phyloP scores from a whole-genome alignment of 2,113 vertebrate genomes.

The Hemiprocne comata region DNA sequence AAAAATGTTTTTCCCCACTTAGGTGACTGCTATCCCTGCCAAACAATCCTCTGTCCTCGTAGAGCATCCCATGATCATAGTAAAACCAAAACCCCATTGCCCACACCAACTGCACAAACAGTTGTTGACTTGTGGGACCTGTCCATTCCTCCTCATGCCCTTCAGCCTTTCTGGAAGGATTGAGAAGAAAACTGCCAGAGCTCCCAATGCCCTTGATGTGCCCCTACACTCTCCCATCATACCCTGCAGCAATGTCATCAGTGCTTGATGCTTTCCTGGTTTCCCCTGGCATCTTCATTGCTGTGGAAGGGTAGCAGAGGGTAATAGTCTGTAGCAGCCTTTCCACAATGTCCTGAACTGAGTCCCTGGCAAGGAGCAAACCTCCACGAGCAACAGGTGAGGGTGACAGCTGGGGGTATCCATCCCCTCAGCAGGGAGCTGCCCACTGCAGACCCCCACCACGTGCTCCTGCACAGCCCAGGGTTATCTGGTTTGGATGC shows the following conservation, averaged over 20 bases:
- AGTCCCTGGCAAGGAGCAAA: background rate
- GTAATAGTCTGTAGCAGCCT: background rate
- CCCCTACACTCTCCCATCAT: accelerated
- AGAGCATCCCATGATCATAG: accelerated
- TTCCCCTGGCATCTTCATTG: accelerated
- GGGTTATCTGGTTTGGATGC: background rate
- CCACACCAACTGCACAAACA: too few species aligned
- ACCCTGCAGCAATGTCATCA: background rate
- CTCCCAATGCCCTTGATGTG: background rate
- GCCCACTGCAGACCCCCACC: background rate
- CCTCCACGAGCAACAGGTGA: background rate
- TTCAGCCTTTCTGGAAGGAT: background rate
- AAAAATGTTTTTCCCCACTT: background rate
- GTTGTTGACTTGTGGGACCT: background rate
- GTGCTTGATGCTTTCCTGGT: background rate
- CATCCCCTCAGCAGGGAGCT: background rate
- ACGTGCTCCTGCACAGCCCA: accelerated
- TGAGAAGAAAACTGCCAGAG: background rate
- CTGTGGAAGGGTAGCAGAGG: background rate
- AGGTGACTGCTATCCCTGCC: background rate
- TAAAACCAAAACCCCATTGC: accelerated
- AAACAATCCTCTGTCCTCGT: background rate
- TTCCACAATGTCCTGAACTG: background rate
- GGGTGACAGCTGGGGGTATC: background rate
- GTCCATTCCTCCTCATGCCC: background rate